phyloP scores from a whole-genome alignment of 1,140 invertebrate species.

The Drosophila pseudoananassae region DNA sequence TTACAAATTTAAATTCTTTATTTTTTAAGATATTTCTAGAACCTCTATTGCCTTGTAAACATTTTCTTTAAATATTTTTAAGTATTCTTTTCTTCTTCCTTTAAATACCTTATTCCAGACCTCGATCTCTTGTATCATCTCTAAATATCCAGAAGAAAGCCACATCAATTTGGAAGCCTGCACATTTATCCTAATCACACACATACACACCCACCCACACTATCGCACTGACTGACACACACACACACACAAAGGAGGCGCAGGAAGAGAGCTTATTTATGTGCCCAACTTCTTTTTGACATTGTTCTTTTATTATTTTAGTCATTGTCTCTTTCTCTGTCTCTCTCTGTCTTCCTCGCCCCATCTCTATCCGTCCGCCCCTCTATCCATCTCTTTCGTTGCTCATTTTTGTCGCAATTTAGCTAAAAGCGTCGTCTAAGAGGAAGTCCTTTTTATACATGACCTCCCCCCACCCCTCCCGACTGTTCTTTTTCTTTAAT shows the following conservation, averaged over 20 bases:
- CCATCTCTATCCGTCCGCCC: no score
- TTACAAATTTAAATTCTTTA: no score
- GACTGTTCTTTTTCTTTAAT: conserved; percentile 27
- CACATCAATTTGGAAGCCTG: conserved; percentile 77
- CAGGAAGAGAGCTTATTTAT: conserved; percentile 66
- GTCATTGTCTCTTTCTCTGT: conserved; percentile 37
- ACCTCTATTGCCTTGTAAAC: no score
- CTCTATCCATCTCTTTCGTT: conserved; percentile 11
- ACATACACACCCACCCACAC: conserved; percentile 21
- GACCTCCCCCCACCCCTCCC: background rate
- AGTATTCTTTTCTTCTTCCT: no score
- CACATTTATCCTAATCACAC: conserved; percentile 81
- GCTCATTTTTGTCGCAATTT: conserved; percentile 81
- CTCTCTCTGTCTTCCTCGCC: background rate
- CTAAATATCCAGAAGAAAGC: conserved; percentile 14
- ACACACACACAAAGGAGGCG: conserved; percentile 9
- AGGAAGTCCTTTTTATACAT: conserved; percentile 80
- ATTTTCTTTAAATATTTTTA: no score
- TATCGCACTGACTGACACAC: no score
- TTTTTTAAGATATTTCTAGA: no score
- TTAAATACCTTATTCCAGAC: background rate
- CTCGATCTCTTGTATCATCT: background rate
- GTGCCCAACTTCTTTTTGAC: conserved; percentile 72
- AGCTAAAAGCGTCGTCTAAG: conserved; percentile 81
- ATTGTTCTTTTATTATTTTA: conserved; percentile 81